phyloP scores from a whole-genome alignment of 1,140 invertebrate species.

The Drosophila obscura region DNA sequence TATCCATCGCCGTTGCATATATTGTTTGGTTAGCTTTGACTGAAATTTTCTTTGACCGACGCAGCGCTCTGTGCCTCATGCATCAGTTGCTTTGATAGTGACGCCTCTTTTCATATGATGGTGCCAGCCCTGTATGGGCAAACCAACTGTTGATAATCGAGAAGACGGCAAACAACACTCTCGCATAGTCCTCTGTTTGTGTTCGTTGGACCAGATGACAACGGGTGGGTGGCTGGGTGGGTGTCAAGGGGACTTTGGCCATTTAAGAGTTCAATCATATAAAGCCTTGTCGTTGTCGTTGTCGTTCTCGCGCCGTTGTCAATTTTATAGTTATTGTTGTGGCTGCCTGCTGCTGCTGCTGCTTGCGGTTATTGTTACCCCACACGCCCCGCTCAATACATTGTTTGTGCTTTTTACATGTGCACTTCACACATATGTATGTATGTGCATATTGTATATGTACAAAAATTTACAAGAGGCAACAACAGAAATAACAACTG shows the following conservation, averaged over 20 bases:
- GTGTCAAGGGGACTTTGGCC: conserved; percentile 10
- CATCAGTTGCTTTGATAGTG: conserved; percentile 39
- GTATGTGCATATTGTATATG: conserved; percentile 25
- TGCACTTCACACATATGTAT: conserved; percentile 47
- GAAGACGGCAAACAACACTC: conserved; percentile 41
- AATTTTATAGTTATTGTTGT: conserved; percentile 34
- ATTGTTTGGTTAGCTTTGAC: conserved; percentile 10
- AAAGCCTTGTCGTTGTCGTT: conserved; percentile 68
- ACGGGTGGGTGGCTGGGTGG: too few relatives aligned
- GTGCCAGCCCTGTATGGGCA: too few relatives aligned
- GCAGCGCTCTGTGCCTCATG: background rate
- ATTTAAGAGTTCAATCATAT: conserved; percentile 77
- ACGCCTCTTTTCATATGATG: conserved; percentile 18
- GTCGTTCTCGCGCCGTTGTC: conserved; percentile 52
- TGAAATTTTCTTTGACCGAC: background rate
- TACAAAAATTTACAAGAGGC: conserved; percentile 40
- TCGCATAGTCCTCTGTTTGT: background rate
- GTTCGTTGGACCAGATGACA: too few relatives aligned
- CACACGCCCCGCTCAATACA: background rate
- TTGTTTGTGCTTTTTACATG: conserved; percentile 45
- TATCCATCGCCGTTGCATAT: background rate
- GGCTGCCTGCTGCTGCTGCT: conserved; percentile 2
- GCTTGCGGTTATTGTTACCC: conserved; percentile 18
- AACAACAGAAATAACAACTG: conserved; percentile 42
- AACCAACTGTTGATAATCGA: conserved; percentile 77